Percentiles rank a stretch among this genome's conserved stretches.
These are phyloP conservation scores for Neosilurus mollespiculum DNA, from an alignment of 2,797 vertebrate genomes.

Conservation along the genomic window DNA sequence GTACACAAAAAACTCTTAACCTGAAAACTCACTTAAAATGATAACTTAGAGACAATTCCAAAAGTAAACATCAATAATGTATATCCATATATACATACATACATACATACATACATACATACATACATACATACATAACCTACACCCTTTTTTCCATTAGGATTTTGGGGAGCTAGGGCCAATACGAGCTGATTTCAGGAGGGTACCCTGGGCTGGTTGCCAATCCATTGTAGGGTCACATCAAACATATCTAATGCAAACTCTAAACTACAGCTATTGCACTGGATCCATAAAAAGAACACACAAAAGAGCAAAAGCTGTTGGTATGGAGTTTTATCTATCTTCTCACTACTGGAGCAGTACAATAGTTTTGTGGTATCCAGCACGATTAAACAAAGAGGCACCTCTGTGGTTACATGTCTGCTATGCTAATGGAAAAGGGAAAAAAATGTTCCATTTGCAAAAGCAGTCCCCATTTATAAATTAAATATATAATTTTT, in stretches of 20 bases:
- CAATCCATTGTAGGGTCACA: too few species aligned
- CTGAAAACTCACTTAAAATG: neutral
- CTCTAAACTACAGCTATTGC: neutral
- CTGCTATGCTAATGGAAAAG: slow-evolving; percentile 6
- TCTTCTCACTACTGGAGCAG: neutral
- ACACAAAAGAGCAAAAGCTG: neutral
- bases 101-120: too few species aligned
- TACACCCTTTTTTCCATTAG: too few species aligned
- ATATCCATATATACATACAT: too few species aligned
- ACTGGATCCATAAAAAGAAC: neutral
- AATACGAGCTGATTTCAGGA: too few species aligned
- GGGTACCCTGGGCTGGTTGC: too few species aligned
- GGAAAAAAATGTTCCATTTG: slow-evolving; percentile 4
- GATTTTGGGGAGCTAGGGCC: too few species aligned
- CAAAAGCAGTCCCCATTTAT: neutral
- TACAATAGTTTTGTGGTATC: slow-evolving; percentile 15
- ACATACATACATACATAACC: too few species aligned
- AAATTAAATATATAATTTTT: neutral
- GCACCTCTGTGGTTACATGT: slow-evolving; percentile 4
- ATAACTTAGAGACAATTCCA: neutral
- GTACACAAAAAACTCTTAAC: neutral
- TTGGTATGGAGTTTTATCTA: neutral
- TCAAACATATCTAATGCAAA: neutral
- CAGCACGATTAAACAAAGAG: neutral
- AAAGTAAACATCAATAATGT: neutral